Evolutionary conservation across 2,797 vertebrate genomes (phyloP), one percentile per base, ranked within the genome.

Genomic region (Liasis olivaceus): DNA sequence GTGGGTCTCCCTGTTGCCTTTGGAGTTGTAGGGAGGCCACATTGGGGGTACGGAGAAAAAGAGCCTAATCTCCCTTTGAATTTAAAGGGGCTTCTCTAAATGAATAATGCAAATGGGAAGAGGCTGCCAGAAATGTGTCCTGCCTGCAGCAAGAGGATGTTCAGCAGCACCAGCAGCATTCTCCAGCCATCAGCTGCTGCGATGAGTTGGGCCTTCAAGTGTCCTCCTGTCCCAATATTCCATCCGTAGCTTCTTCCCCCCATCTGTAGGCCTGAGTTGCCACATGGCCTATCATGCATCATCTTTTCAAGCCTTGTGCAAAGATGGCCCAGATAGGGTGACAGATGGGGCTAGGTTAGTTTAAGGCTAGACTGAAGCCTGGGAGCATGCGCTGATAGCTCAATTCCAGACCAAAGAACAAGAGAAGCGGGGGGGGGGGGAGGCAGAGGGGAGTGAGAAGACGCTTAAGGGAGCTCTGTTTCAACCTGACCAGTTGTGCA

Each of bases 1-100:
- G 97, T 95, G 92, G 91, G 94, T 93, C 95, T 98, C 98, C 97
- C 97, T 98, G 97, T 97, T 97, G 97, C 98, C 97, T 91, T 97
- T 97, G 95, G 95, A 97, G 95, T 94, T 92, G 90, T 94, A 62
- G 95, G 93, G 96, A 95, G 96, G 96, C 96, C 94, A 96, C 91
- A 94, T 64, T 88, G 95, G 97, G 95, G 64, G 42, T n/a, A 24
- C 58, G 47, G 81, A 2, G 51, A 69, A 66, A 64, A 92, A 96
- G 94, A 96, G 95, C 95, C 94, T 97, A 96, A 95, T 97, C 97
- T 95, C 95, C 95, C 96, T 96, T 94, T 93, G 94, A 97, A 63
- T 92, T 97, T 96, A 97, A 96, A 97, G 96, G 96, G 95, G 94
- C 95, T 96, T 94, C 95, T 96, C 95, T 96, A 96, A 96, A 95